Base-by-base conservation (phyloP, 2,888 invertebrate genomes). In the Julus scanicus region DNA sequence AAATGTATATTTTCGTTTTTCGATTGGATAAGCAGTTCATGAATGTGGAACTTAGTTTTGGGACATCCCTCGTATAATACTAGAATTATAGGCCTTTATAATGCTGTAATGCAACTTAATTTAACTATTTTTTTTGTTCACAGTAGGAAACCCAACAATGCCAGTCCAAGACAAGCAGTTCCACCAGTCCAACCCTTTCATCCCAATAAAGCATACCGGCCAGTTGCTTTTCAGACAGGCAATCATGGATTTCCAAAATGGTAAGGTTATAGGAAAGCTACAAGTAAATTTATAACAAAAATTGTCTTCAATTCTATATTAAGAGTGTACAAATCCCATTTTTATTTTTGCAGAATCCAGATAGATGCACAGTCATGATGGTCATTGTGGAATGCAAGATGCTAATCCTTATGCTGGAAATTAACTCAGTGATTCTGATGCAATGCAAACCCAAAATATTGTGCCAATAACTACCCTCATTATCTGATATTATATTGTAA, bases 151-250 rank as follows among this genome's bases (percentile, higher is more conserved):
- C 39, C 20, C 17, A 86, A 86, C 17, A 29, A 37, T 37, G 15
- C 63, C 37, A 88, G 88, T 86, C 63, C 86, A 40, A 44, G 85
- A 88, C 17, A 9, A 39, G 29, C 48, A 53, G 86, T 88, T 40
- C 53, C 88, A 53, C 40, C 86, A 88, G 88, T 88, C 5, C 88
- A 87, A 83, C 88, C 88, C 83, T 88, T 87, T 87, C 80, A 83
- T 88, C 83, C 88, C 57, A 88, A 87, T 84, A 87, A 88, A 57
- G 87, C 87, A 39, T 88, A 88, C 80, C 80, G 88, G 20, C 88
- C 88, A 48, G 88, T 88, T 20, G 63, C 87, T 15, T 88, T 88
- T 84, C 86, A 87, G 13, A 84, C 49, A n/a, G 57, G 53, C 29
- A 39, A 29, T n/a, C 86, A 86, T 85, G 85, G 85, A 85, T 48